Percentiles rank a stretch among this genome's conserved stretches.
phyloP scores from a whole-genome alignment of 2,797 vertebrate genomes.

The Anabas testudineus region DNA sequence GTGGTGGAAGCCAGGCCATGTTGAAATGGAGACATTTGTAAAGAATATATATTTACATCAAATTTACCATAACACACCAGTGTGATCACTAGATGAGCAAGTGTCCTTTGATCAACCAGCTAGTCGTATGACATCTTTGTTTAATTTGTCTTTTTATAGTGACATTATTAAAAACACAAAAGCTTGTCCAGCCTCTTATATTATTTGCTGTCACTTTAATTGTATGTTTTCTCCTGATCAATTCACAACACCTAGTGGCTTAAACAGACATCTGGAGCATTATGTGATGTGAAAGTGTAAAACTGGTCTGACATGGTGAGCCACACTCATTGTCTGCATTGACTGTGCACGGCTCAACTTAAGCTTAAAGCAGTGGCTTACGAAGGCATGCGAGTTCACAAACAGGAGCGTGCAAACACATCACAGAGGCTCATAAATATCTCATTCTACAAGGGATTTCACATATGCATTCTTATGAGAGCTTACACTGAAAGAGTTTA shows the following conservation, averaged over 20 bases:
- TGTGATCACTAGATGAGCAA: not conserved
- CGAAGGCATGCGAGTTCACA: conserved; percentile 29
- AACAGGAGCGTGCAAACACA: conserved; percentile 42
- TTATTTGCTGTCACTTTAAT: conserved; percentile 27
- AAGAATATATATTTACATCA: not conserved
- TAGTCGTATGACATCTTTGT: not conserved
- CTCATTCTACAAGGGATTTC: conserved; percentile 61
- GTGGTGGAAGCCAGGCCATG: conserved; percentile 11
- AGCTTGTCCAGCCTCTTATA: conserved; percentile 10
- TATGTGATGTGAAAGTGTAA: conserved; percentile 43
- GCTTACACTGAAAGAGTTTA: conserved; percentile 37
- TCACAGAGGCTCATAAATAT: conserved; percentile 67
- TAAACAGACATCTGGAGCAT: conserved; percentile 38
- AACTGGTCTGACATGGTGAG: conserved; percentile 33
- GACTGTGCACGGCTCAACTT: conserved; percentile 33
- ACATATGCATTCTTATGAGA: conserved; percentile 59
- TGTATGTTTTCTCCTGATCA: conserved; percentile 28
- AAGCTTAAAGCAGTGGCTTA: conserved; percentile 38
- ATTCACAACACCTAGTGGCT: conserved; percentile 14
- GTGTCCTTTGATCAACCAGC: not conserved
- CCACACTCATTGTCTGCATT: conserved; percentile 38
- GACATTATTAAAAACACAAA: conserved; percentile 17
- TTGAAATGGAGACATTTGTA: conserved; percentile 9
- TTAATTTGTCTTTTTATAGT: not conserved
- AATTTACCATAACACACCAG: conserved; percentile 5